A percentile compares a stretch with the other conserved stretches of the same genome.
phyloP scores from a whole-genome alignment of 2,797 vertebrate genomes.

The Amniataba percoides region DNA sequence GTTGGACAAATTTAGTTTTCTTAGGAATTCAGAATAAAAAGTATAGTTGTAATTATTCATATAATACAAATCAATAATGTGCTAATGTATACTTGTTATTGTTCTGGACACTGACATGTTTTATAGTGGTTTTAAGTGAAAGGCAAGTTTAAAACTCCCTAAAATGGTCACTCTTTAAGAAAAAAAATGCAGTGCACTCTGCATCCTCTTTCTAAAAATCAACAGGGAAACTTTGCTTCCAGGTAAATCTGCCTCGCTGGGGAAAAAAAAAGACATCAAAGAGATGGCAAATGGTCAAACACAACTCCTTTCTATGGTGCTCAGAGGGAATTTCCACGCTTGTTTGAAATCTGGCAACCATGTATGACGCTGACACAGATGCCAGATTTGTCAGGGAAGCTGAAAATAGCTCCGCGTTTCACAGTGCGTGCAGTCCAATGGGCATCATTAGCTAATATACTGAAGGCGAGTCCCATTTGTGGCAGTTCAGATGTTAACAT shows the following conservation, averaged over 20 bases:
- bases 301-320: slow-evolving; percentile 4
- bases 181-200: not conserved
- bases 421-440: slow-evolving; percentile 25
- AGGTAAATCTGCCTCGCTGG: slow-evolving; percentile 7
- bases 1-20: not conserved
- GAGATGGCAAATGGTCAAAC: slow-evolving; percentile 28
- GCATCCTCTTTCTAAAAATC: not conserved
- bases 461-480: slow-evolving; percentile 31
- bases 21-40: not conserved
- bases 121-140: not conserved
- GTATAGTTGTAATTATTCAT: not conserved
- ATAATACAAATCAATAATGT: not conserved
- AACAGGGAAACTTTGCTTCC: slow-evolving; percentile 9
- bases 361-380: slow-evolving; percentile 35
- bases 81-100: not conserved
- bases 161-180: not conserved
- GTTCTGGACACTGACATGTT: not conserved
- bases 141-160: not conserved
- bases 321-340: slow-evolving; percentile 1
- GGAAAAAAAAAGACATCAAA: slow-evolving; percentile 37
- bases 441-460: slow-evolving; percentile 49
- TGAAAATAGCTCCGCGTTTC: slow-evolving; percentile 42
- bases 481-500: slow-evolving; percentile 53
- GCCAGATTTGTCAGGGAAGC: slow-evolving; percentile 28
- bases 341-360: slow-evolving; percentile 33